Base-by-base conservation (phyloP, 2,797 vertebrate species). In the Intellagama lesueurii region DNA sequence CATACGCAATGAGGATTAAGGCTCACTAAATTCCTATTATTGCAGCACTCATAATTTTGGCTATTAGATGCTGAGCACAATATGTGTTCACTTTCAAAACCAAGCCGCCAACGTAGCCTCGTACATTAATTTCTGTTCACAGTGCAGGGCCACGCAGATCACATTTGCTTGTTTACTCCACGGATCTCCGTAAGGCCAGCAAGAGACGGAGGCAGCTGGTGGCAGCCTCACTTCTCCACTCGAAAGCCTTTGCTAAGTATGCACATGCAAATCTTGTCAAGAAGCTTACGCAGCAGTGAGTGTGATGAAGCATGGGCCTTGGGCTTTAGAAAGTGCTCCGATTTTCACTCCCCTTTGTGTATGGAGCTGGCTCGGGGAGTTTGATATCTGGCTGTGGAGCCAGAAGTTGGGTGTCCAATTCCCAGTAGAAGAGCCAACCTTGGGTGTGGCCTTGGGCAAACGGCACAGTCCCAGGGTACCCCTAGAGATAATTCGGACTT, bases 31-130 rank as follows among this genome's bases (percentile, higher is more conserved):
- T 30, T 89, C 90, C 90, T 75, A 83, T 89, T 90, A 81, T 91
- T 90, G 66, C 76, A 75, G 40, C 81, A 85, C 73, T 76, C 82
- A 87, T 94, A 93, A 93, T 94, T 86, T 88, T 86, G 80, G 91
- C 89, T 88, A 83, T 94, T 80, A 90, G 86, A 93, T 93, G 90
- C 88, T 84, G 87, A 94, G 89, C 93, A 92, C 93, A 86, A 76
- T 40, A 75, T 87, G 83, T 90, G 92, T 94, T 89, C 70, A 86
- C 90, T 94, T 90, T 91, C 92, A 92, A 93, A 92, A 87, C 77
- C 52, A 80, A 88, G 85, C 85, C 93, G 94, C 93, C 90, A 91
- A 90, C 8, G 69, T 11, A 69, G 87, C 83, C 44, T 30, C 87
- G 30, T 80, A 87, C 85, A 84, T 89, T 95, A 94, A 96, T 92